These are phyloP conservation scores for Numenius arquata DNA, from an alignment of 2,113 vertebrate genomes.

Conservation along the genomic window DNA sequence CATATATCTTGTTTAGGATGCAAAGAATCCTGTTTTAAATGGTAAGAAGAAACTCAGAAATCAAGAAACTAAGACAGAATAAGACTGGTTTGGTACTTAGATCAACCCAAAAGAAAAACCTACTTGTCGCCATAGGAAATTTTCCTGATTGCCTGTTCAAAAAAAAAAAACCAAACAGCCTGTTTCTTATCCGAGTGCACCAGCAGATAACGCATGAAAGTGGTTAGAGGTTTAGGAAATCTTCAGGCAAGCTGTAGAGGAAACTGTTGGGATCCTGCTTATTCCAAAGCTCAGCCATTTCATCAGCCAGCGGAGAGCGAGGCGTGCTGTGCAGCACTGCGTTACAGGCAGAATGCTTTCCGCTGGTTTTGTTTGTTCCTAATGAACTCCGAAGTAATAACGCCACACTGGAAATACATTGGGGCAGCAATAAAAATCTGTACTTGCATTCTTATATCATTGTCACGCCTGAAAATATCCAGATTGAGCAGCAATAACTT, in stretches of 20 bases:
- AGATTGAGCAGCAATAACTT: neutral
- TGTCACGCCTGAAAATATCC: neutral
- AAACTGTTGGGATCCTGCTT: neutral
- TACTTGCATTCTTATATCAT: neutral
- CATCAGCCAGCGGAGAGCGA: neutral
- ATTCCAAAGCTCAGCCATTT: neutral
- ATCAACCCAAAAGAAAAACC: neutral
- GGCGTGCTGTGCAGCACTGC: neutral
- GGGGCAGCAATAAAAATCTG: neutral
- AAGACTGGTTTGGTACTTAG: neutral
- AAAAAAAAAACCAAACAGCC: neutral
- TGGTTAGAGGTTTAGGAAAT: neutral
- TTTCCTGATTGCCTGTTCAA: neutral
- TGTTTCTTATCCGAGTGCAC: neutral
- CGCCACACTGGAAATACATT: neutral
- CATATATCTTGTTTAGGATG: neutral
- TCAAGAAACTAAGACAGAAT: neutral
- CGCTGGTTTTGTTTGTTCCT: neutral
- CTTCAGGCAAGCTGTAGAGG: neutral
- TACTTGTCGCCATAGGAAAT: neutral
- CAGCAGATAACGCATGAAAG: neutral
- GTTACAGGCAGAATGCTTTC: neutral
- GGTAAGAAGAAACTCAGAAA: neutral
- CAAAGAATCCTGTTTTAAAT: neutral
- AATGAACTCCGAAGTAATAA: neutral